Conservation (phyloP, 1,140 invertebrate genomes). For the Zaprionus ghesquierei region DNA sequence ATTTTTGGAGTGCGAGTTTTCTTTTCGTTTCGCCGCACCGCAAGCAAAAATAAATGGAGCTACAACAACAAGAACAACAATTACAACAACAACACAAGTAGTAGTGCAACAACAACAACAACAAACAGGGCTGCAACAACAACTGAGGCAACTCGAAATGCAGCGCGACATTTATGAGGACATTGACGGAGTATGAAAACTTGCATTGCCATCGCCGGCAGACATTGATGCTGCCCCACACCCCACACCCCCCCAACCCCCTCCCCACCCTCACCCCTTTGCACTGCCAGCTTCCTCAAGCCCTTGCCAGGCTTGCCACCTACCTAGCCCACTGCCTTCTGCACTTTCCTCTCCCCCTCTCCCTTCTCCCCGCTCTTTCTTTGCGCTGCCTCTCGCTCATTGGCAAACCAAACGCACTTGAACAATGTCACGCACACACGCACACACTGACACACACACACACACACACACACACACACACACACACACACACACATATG, state of each 20-base stretch:
- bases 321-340: not conserved
- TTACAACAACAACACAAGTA: slow-evolving; percentile 2
- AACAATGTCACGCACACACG: slow-evolving; percentile 34
- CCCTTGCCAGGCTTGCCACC: not conserved
- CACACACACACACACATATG: slow-evolving; percentile 1
- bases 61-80: slow-evolving; percentile 4
- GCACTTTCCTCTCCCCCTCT: not conserved
- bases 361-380: not conserved
- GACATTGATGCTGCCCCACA: not conserved
- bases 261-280: not conserved
- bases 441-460: not conserved
- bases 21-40: not conserved
- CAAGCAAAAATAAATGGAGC: not conserved
- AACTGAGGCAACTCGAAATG: not conserved
- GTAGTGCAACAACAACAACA: not conserved
- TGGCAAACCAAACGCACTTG: slow-evolving; percentile 18
- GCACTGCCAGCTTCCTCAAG: not conserved
- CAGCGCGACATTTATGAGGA: slow-evolving; percentile 2
- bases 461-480: slow-evolving; percentile 3
- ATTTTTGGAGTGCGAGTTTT: slow-evolving; percentile 8
- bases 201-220: slow-evolving; percentile 36
- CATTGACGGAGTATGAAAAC: slow-evolving; percentile 20
- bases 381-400: not conserved
- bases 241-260: too few relatives aligned
- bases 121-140: not conserved